Conservation (phyloP, 1,140 invertebrate species). For the Lycorma delicatula region DNA sequence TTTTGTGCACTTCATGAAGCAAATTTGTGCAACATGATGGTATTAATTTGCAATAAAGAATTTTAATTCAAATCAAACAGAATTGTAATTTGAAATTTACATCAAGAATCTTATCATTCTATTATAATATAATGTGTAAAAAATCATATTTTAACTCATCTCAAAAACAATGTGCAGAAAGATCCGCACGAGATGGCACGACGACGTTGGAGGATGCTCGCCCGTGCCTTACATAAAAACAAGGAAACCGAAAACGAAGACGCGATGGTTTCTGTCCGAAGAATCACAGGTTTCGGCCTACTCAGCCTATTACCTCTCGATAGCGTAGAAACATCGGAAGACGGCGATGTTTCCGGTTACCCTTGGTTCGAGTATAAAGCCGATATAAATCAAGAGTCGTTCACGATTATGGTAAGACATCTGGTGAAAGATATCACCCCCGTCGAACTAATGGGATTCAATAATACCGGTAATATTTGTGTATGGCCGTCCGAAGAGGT, state of each 20-base stretch:
- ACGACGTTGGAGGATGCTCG: conserved; percentile 58
- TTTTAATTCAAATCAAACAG: too few species aligned
- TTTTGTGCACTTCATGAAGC: too few species aligned
- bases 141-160: too few species aligned
- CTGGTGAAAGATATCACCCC: conserved; percentile 53
- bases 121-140: too few species aligned
- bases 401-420: conserved; percentile 46
- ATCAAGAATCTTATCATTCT: too few species aligned
- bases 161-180: too few species aligned
- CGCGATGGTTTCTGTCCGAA: conserved; percentile 41
- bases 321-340: neutral
- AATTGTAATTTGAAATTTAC: too few species aligned
- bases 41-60: too few species aligned
- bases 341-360: conserved; percentile 20
- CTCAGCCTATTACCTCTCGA: conserved; percentile 36
- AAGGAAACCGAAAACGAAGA: conserved; percentile 32
- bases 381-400: conserved; percentile 38
- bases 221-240: conserved; percentile 47
- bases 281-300: conserved; percentile 48
- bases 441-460: conserved; percentile 70
- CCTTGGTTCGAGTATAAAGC: conserved; percentile 49
- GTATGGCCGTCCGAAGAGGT: conserved; percentile 87
- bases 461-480: conserved; percentile 86
- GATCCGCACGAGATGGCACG: conserved; percentile 40
- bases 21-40: too few species aligned